These are phyloP conservation scores for Glyptemys insculpta DNA, from an alignment of 2,797 vertebrate species.

Conservation along the genomic window DNA sequence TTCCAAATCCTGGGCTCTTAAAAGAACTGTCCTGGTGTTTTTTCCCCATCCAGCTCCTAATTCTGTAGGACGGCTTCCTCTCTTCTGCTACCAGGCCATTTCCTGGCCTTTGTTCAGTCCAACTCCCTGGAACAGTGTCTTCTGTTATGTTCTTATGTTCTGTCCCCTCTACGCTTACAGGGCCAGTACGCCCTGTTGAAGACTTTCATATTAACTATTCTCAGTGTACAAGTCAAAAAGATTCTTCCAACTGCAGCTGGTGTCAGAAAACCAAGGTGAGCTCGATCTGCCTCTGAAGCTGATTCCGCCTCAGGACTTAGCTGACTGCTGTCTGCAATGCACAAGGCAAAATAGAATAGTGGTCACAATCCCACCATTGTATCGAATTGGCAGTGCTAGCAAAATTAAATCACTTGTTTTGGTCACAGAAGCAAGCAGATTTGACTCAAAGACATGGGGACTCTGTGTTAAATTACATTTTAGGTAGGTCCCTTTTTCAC, in stretches of 20 bases:
- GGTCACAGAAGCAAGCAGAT: background rate
- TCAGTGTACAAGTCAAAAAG: background rate
- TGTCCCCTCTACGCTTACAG: no score
- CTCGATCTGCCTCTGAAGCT: background rate
- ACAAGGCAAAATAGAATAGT: background rate
- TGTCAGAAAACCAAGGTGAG: background rate
- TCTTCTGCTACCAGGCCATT: no score
- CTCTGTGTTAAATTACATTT: background rate
- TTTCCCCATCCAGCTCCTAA: no score
- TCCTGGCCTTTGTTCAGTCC: no score
- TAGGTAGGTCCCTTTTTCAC: background rate
- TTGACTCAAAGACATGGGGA: background rate
- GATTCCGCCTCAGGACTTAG: background rate
- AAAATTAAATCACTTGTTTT: background rate
- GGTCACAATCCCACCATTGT: background rate
- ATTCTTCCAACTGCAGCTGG: background rate
- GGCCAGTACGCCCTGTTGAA: no score
- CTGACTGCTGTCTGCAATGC: background rate
- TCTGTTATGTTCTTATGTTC: no score
- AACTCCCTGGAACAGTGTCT: no score
- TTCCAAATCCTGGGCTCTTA: no score
- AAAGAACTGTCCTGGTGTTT: no score
- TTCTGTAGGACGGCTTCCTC: no score
- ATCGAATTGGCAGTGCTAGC: background rate
- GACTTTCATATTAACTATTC: no score